Evolutionary conservation across 1,140 invertebrate genomes (phyloP), one percentile per base, ranked within the genome.

Genomic region (Meloidogyne hapla): DNA sequence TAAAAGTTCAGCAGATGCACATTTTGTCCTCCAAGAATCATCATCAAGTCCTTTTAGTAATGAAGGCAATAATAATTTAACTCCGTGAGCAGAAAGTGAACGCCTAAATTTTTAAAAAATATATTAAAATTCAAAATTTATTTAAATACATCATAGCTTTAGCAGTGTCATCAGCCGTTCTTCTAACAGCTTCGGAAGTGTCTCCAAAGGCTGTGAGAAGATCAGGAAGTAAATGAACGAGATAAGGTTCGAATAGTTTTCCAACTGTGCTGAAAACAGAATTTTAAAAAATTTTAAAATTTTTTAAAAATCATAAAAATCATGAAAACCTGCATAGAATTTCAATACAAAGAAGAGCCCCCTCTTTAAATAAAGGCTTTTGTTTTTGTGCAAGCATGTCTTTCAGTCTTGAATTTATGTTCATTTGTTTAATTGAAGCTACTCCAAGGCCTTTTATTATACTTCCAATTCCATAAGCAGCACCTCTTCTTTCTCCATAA

Each of bases 1-100:
- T 0, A 99, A 89, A 66, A 99, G 89, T 88, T 99, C 95, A 48
- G 98, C 94, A 0, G 95, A 96, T 26, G 94, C 94, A 61, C 94
- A 94, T 89, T 99, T 99, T 1, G 96, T 99, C 85, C 97, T 90
- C 97, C 97, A 99, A 1, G 94, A 95, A 89, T 99, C 96, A 88
- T 98, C 94, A 87, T 98, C 93, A 56, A 99, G 89, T 66, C 94
- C 96, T 79, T 92, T 92, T 48, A 99, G 89, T 68, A 99, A 90
- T 83, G 94, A 93, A 0, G 92, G 92, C 68, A 98, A 89, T 65
- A 99, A 93, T 3, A 99, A 90, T 89, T 98, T 98, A 9, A 98
- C 96, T 62, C 96, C 96, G 89, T 75, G 93, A 94, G 61, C 93
- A 95, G 25, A 99, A 89, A 88, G 95, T 94, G 56, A 73, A 63